Evolutionary conservation across 2,113 vertebrate genomes (phyloP), one percentile per base, ranked within the genome.

Genomic region (Pogonocichla stellata): DNA sequence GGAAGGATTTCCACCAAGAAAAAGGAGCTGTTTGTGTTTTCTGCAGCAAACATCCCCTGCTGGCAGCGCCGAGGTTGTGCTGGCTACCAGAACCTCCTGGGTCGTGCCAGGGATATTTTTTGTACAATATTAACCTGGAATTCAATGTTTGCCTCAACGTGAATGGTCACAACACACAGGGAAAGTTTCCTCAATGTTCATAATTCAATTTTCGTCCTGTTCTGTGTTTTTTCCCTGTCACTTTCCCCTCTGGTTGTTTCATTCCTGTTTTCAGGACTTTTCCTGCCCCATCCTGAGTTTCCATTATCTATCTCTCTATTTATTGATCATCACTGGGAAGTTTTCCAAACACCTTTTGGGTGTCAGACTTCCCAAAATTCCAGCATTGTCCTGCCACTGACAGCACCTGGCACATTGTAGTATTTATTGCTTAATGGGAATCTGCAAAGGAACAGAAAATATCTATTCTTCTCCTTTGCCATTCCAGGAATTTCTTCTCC

Each of bases 361-460:
- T 13, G 60, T 17, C 66, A n/a, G 60, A 3, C 8, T 70, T 82
- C 60, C 62, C 81, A 61, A 72, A 90, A 65, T 10, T 26, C 22
- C 53, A 43, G 11, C 48, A 4, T 0, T 5, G 18, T 24, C 9
- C 23, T 48, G 22, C 19, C 19, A 6, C 31, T 40, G 62, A 19
- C 12, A 83, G 54, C 60, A 33, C 25, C 38, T 18, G 15, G n/a
- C 28, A 8, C 29, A 29, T 6, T 2, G 4, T 1, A 9, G 43
- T 45, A 19, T 10, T 66, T 14, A 10, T 3, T 43, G 40, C 75
- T 34, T 34, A 47, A 74, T 8, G 24, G 45, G 12, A 45, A 54
- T 57, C 28, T 60, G 34, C 40, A 43, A 64, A 80, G 17, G 4
- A 70, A 48, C 24, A 64, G 78, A 81, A 80, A 62, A 13, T 2